Base-by-base conservation (phyloP, 1,140 invertebrate genomes). In the Halesus radiatus region DNA sequence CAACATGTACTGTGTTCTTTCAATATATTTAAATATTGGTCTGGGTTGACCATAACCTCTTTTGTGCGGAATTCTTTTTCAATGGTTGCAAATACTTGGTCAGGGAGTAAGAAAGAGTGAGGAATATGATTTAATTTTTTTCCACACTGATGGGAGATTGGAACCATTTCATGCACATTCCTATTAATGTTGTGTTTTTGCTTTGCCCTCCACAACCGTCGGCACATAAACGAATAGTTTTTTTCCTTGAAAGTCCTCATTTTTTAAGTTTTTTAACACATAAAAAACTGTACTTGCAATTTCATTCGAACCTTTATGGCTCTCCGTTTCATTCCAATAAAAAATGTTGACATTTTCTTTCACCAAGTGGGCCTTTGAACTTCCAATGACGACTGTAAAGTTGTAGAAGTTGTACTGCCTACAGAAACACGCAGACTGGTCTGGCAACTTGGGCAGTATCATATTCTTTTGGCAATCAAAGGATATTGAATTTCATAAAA, bases 181-280 rank as follows among this genome's bases (percentile, higher is more conserved):
- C 76, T n/a, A 85, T 60, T 18, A 86, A 22, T 18, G 79, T 82
- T 26, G 64, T 54, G 80, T 86, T 85, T 79, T 84, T 85, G 77
- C 81, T 85, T 84, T 85, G 84, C 7, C 78, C 83, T 16, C 80
- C 83, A 53, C 83, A 85, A 62, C 83, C 84, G 73, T 85, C 85
- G 3, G 84, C 82, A 53, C 85, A 74, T 50, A 85, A 83, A 13
- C 78, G 74, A 64, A 50, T 23, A 32, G 83, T 26, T 56, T 58
- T 16, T 22, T 16, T 80, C 79, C 56, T 52, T 76, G 20, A 23
- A 45, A 13, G 8, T 45, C 8, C 7, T 45, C 54, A 64, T 66
- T 76, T 22, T 83, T 60, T 1, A 52, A 16, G 45, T 76, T 72
- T 60, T 10, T 60, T 10, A 80, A 26, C 0, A n/a, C n/a, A 60